Evolutionary conservation across 2,113 vertebrate genomes (phyloP), one percentile per base, ranked within the genome.

Genomic region (Anseranas semipalmata): DNA sequence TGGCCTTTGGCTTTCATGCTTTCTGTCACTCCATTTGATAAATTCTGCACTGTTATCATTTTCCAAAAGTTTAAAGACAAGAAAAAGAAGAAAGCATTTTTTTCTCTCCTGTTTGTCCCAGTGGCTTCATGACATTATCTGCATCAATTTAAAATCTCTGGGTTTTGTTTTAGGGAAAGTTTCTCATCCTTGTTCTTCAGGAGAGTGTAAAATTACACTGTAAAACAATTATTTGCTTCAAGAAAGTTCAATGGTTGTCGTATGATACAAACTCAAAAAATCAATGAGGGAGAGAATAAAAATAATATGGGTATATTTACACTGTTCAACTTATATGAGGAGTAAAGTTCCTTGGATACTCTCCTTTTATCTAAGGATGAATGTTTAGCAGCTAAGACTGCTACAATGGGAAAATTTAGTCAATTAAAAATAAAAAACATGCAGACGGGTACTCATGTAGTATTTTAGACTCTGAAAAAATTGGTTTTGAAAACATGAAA

Each of bases 161-260:
- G 3, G 32, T 58, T 95, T 94, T 93, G 30, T 66, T 93, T 95
- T 85, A 53, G 60, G 43, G 73, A 82, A 89, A 91, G 74, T 45
- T 78, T 79, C 56, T 87, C 20, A 55, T 75, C 25, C 77, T 43
- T 78, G 30, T 85, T 93, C 85, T 94, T 85, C 52, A 93, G 43
- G 75, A 43, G 30, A 85, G 74, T 94, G 90, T 91, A 95, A 95
- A 96, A 91, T 94, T 67, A 63, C 89, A 59, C 65, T 52, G 18
- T 52, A 89, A 95, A 72, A 21, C 74, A 94, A 89, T 93, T 88
- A 85, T 94, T 85, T 87, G 93, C 58, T 80, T 88, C 71, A 62
- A 90, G 67, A 53, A 93, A 90, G 88, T 93, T 93, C 59, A 8
- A 70, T 85, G 86, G 67, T 77, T 74, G 41, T 73, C 75, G 50